Base-by-base conservation (phyloP, 2,888 invertebrate genomes). In the Hedychridium roseum region DNA sequence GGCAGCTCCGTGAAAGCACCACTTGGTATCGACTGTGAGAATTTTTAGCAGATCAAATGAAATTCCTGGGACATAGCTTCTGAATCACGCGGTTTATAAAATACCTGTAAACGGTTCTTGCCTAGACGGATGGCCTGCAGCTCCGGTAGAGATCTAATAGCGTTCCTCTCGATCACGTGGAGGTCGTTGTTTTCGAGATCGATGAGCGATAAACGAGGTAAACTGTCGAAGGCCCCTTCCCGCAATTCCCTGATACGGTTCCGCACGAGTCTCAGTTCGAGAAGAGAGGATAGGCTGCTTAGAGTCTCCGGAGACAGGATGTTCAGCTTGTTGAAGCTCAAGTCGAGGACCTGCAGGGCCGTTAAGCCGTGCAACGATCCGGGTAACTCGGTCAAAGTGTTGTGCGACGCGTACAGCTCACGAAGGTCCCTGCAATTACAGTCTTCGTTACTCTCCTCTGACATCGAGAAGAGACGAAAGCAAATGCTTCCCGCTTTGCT, bases 131-230 rank as follows among this genome's bases (percentile, higher is more conserved):
- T 79, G 3, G 88, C 86, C 48, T 86, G 83, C 18, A 92, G 75
- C 46, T 86, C 86, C 0, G 90, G 88, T 32, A 94, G 76, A 46
- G 85, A 83, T 43, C 84, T 82, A 23, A 94, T 84, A 0, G 91
- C 86, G 51, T 88, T 88, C 0, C 88, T 82, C 66, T 91, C 89
- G 21, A 94, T 82, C 14, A 86, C 81, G 70, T 87, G 85, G 21
- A 95, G 82, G 69, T 92, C 88, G 75, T 95, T 92, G 67, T 88
- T 89, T 56, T 92, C 90, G 59, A 95, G 81, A 78, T 92, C 88
- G 27, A 95, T 83, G 30, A 87, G 84, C 62, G 87, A 87, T 21
- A 95, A 76, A 51, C 87, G 84, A 15, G 85, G 85, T 30, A 93
- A 78, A 62, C 88, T 85, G 57, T 85, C 83, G 60, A 94, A 91